A percentile compares a stretch with the other conserved stretches of the same genome.
Evolutionary conservation across 2,113 vertebrate species (phyloP).

Genomic region (Myxocyprinus asiaticus): DNA sequence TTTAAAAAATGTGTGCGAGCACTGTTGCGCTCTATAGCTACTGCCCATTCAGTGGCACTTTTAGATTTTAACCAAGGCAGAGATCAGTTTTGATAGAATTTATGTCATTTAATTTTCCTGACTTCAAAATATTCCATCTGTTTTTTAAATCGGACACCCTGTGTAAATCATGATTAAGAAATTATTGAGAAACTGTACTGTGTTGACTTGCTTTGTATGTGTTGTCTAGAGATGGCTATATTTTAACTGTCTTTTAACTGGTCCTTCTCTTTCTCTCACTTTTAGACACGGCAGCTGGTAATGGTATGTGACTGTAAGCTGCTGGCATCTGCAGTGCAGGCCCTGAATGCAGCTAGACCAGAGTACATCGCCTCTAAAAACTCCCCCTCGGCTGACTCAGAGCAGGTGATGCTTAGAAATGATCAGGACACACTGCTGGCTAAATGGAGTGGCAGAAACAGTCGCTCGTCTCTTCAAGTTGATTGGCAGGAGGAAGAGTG

Average conservation of each 20-base stretch:
- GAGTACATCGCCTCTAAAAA: conserved; percentile 95
- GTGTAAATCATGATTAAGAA: too few species aligned
- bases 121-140: too few species aligned
- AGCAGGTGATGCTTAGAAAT: conserved; percentile 94
- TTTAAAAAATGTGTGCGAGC: too few species aligned
- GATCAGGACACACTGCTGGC: conserved; percentile 95
- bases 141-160: too few species aligned
- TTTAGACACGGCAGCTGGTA: conserved; percentile 92
- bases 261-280: background rate
- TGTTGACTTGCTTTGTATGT: too few species aligned
- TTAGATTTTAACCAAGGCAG: too few species aligned
- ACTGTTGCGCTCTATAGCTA: too few species aligned
- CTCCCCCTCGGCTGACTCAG: conserved; percentile 89
- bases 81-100: too few species aligned
- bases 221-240: too few species aligned
- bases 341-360: conserved; percentile 89
- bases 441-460: conserved; percentile 89
- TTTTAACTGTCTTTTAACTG: background rate
- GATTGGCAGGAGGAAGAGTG: conserved; percentile 97
- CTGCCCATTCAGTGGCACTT: too few species aligned
- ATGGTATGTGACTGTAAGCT: conserved; percentile 95
- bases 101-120: too few species aligned
- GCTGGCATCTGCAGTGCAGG: conserved; percentile 91
- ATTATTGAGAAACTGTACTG: too few species aligned
- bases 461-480: conserved; percentile 86